These are phyloP conservation scores for Chironomus riparius DNA, from an alignment of 2,888 invertebrate species.

Conservation along the genomic window DNA sequence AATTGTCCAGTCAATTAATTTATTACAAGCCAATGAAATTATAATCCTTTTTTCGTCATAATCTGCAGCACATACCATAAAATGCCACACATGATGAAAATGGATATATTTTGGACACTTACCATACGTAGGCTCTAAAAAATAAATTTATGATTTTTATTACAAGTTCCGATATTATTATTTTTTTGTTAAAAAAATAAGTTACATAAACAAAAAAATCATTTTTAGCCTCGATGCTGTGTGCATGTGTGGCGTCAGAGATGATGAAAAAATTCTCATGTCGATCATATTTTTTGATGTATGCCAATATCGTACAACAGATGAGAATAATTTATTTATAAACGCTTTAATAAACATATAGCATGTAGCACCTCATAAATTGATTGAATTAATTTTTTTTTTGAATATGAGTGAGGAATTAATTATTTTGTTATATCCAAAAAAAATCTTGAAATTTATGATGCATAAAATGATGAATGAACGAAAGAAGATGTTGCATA, in stretches of 20 bases:
- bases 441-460: not conserved
- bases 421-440: not conserved
- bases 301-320: not conserved
- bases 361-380: conserved; percentile 16
- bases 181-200: not conserved
- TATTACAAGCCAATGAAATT: not conserved
- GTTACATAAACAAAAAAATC: conserved; percentile 12
- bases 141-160: conserved; percentile 5
- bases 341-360: not conserved
- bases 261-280: not conserved
- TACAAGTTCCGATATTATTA: not conserved
- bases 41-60: not conserved
- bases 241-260: not conserved
- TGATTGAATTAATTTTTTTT: conserved; percentile 13
- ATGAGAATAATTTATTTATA: conserved; percentile 17
- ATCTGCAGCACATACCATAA: not conserved
- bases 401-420: not conserved
- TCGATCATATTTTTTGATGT: not conserved
- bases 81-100: not conserved
- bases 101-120: not conserved
- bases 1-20: not conserved
- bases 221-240: not conserved
- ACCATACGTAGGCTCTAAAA: conserved; percentile 14
- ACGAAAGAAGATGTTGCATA: not conserved
- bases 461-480: not conserved